Percentiles rank a stretch among this genome's conserved stretches.
phyloP scores from a whole-genome alignment of 2,113 vertebrate species.

The Mustelus asterias region DNA sequence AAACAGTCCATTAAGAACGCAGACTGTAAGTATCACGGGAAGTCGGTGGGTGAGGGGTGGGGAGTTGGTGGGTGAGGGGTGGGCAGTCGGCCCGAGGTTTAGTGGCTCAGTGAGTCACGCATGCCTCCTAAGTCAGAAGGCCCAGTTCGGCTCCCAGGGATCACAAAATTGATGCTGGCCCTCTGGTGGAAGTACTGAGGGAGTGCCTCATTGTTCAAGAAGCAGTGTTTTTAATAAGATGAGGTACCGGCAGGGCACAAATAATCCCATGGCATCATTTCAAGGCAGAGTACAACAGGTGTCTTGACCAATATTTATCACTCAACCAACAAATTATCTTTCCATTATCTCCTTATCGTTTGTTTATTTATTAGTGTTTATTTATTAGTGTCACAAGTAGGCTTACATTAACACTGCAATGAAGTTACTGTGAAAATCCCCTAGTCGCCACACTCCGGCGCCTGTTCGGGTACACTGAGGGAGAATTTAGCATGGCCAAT shows the following conservation, averaged over 20 bases:
- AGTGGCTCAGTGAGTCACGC: neutral
- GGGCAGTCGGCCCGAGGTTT: too few relatives aligned
- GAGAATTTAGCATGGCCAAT: too few relatives aligned
- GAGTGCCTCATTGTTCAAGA: neutral
- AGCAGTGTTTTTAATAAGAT: too few relatives aligned
- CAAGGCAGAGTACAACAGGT: neutral
- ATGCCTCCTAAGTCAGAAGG: neutral
- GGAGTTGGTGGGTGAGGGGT: neutral
- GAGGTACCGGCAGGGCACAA: neutral
- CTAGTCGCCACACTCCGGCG: too few relatives aligned
- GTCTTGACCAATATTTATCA: neutral
- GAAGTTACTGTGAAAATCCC: too few relatives aligned
- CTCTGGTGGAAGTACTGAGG: neutral
- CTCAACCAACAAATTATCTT: neutral
- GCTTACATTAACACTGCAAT: too few relatives aligned
- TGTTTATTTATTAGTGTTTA: too few relatives aligned
- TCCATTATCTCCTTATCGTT: neutral
- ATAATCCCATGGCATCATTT: neutral
- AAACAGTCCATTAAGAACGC: slow-evolving; percentile 96
- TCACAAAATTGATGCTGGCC: neutral
- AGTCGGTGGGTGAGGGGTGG: neutral
- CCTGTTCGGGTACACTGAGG: too few relatives aligned
- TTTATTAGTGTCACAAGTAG: too few relatives aligned
- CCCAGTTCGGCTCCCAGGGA: neutral
- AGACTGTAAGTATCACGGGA: slow-evolving; percentile 65